Evolutionary conservation across 2,888 invertebrate species (phyloP).

Genomic region (Aphodius granarius): DNA sequence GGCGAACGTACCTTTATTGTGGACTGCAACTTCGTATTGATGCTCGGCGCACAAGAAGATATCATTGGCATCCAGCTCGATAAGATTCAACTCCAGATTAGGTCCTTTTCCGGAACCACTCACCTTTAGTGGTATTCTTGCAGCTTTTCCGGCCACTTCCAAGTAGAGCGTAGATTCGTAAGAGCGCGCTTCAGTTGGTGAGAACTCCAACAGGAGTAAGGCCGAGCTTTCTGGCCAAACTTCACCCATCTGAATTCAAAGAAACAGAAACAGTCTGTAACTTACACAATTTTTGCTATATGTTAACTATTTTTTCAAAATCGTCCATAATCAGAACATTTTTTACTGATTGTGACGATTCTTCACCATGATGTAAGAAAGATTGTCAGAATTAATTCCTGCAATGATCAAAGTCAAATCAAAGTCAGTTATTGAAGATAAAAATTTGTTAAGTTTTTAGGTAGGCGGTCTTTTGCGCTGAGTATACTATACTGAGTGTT

Average conservation of each 20-base stretch:
- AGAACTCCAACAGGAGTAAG: conserved; percentile 60
- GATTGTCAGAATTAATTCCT: too few relatives aligned
- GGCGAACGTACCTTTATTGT: conserved; percentile 57
- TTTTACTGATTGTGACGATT: too few relatives aligned
- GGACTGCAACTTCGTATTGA: conserved; percentile 62
- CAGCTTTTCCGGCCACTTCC: conserved; percentile 60
- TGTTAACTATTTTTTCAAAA: too few relatives aligned
- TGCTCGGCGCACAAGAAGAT: conserved; percentile 63
- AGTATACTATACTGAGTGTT: too few relatives aligned
- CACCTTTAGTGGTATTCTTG: conserved; percentile 58
- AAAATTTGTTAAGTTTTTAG: too few relatives aligned
- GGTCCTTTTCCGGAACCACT: conserved; percentile 63
- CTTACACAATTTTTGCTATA: too few relatives aligned
- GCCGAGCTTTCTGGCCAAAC: conserved; percentile 61
- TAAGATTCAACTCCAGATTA: conserved; percentile 58
- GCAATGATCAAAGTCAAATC: too few relatives aligned
- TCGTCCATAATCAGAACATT: too few relatives aligned
- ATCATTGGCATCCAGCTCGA: conserved; percentile 59
- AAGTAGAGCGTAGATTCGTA: conserved; percentile 59
- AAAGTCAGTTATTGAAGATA: too few relatives aligned
- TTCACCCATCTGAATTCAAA: conserved; percentile 57
- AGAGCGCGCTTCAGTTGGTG: conserved; percentile 58
- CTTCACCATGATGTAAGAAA: too few relatives aligned
- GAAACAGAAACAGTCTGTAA: not conserved
- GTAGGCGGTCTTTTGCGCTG: too few relatives aligned